A percentile compares a stretch with the other conserved stretches of the same genome.
These are phyloP conservation scores for Laothoe populi DNA, from an alignment of 2,888 invertebrate genomes.

Conservation along the genomic window DNA sequence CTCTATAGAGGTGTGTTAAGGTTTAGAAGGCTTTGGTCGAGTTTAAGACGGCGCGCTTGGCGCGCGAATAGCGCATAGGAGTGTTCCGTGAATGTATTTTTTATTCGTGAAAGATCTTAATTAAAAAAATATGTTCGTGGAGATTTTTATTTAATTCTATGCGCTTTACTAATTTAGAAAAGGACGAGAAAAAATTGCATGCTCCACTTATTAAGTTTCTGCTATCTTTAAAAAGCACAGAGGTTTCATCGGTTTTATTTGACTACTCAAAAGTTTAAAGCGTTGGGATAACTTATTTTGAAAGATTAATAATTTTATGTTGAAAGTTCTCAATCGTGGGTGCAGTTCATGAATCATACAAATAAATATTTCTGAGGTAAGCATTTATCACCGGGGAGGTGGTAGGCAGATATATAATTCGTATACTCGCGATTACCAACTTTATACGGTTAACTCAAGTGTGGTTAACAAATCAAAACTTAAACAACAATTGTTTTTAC, in stretches of 20 bases:
- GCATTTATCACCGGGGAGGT: too few relatives aligned
- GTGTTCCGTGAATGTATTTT: constrained; percentile 3
- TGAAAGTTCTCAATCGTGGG: too few relatives aligned
- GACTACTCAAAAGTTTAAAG: neutral
- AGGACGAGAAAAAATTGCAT: neutral
- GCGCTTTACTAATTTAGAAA: neutral
- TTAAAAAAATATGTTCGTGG: constrained; percentile 9
- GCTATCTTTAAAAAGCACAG: neutral
- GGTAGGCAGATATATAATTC: too few relatives aligned
- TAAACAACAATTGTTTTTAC: too few relatives aligned
- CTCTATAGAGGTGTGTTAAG: neutral
- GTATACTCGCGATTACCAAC: too few relatives aligned
- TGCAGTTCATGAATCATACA: too few relatives aligned
- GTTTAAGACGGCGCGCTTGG: neutral
- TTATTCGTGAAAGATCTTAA: constrained; percentile 11
- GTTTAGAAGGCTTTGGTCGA: neutral
- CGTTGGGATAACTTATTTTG: too few relatives aligned
- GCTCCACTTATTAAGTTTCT: neutral
- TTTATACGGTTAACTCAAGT: too few relatives aligned
- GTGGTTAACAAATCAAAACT: too few relatives aligned
- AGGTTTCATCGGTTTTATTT: neutral
- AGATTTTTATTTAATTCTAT: constrained; percentile 5
- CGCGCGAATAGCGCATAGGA: neutral
- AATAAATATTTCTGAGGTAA: too few relatives aligned
- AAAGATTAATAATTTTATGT: too few relatives aligned